These are phyloP conservation scores for Cheilosia grossa DNA, from an alignment of 2,888 invertebrate species.

Conservation along the genomic window DNA sequence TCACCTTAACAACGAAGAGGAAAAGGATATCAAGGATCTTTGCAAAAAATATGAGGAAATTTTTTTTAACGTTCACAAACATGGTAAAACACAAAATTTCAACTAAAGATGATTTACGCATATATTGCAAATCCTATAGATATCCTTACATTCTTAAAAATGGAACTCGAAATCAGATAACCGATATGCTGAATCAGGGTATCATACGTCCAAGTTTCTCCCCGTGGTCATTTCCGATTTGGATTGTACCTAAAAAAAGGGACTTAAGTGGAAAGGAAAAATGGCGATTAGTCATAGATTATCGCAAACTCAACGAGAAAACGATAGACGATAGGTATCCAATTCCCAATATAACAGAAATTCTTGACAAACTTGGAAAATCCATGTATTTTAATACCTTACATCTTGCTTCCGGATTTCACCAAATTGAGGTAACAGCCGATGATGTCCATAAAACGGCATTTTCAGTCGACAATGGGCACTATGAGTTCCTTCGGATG, in stretches of 20 bases:
- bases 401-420: conserved; percentile 28
- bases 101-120: conserved; percentile 76
- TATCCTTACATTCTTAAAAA: conserved; percentile 78
- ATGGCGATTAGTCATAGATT: conserved; percentile 57
- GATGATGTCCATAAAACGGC: conserved; percentile 24
- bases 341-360: conserved; percentile 43
- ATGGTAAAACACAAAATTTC: conserved; percentile 78
- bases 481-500: too few relatives aligned
- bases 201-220: too few relatives aligned
- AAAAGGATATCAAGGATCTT: conserved; percentile 33
- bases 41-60: conserved; percentile 53
- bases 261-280: conserved; percentile 47
- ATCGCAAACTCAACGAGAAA: conserved; percentile 24
- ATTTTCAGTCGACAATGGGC: conserved; percentile 1
- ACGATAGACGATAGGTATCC: conserved; percentile 30
- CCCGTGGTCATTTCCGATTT: too few relatives aligned
- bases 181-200: too few relatives aligned
- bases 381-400: conserved; percentile 34
- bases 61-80: conserved; percentile 43
- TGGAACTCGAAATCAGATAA: too few relatives aligned
- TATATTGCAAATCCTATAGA: conserved; percentile 78
- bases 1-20: background rate
- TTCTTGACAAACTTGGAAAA: conserved; percentile 39
- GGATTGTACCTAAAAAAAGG: too few relatives aligned
- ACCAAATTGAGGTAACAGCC: conserved; percentile 25